These are phyloP conservation scores for Hoplostethus mediterraneus DNA, from an alignment of 2,797 vertebrate species.

Conservation along the genomic window DNA sequence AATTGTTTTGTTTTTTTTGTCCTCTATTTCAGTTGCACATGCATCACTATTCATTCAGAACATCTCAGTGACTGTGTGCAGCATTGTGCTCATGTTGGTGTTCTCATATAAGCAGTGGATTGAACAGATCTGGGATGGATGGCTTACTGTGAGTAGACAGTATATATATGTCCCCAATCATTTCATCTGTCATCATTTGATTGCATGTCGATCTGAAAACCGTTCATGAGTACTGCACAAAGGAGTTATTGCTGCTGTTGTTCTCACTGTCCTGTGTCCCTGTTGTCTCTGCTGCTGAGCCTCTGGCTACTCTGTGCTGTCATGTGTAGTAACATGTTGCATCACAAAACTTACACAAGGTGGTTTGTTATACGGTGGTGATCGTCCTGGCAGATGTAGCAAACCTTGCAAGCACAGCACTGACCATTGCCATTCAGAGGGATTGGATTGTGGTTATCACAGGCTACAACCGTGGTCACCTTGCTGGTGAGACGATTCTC, in stretches of 20 bases:
- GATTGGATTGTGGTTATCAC: slow-evolving; percentile 85
- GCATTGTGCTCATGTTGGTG: slow-evolving; percentile 83
- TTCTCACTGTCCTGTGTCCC: slow-evolving; percentile 62
- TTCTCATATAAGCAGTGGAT: slow-evolving; percentile 86
- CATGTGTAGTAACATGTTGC: slow-evolving; percentile 86
- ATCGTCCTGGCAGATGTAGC: slow-evolving; percentile 85
- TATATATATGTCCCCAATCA: slow-evolving; percentile 8
- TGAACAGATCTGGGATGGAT: slow-evolving; percentile 81
- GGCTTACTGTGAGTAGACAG: slow-evolving; percentile 84
- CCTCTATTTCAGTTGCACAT: slow-evolving; percentile 80
- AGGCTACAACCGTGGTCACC: slow-evolving; percentile 82
- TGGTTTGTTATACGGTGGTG: slow-evolving; percentile 86
- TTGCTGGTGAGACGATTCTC: slow-evolving; percentile 77
- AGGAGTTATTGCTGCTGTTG: slow-evolving; percentile 60
- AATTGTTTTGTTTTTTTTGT: slow-evolving; percentile 43
- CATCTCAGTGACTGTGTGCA: slow-evolving; percentile 84
- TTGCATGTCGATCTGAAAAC: slow-evolving; percentile 18
- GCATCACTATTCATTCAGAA: slow-evolving; percentile 86
- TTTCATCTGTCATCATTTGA: slow-evolving; percentile 12
- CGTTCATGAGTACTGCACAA: slow-evolving; percentile 29
- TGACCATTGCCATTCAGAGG: slow-evolving; percentile 86
- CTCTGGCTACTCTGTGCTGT: slow-evolving; percentile 79
- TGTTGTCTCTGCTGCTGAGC: slow-evolving; percentile 76
- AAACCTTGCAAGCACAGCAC: slow-evolving; percentile 84
- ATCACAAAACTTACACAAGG: slow-evolving; percentile 85